A percentile compares a stretch with the other conserved stretches of the same genome.
These are phyloP conservation scores for Melinaea marsaeus DNA, from an alignment of 2,888 invertebrate species.

Conservation along the genomic window DNA sequence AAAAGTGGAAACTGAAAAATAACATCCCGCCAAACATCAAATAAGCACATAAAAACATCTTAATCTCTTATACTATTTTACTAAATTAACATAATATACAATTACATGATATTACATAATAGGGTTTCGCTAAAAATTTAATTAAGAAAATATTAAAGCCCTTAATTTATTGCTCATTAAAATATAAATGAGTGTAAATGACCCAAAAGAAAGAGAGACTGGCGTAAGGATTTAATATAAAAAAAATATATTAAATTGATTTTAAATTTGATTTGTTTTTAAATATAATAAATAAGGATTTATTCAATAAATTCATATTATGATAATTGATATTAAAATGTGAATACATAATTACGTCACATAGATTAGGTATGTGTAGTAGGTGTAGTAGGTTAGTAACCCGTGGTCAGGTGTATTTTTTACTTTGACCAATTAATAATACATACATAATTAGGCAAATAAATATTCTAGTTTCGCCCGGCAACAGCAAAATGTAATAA, in stretches of 20 bases:
- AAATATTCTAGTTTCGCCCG: no score
- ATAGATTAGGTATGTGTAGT: no score
- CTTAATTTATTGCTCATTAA: background rate
- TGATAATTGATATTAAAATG: no score
- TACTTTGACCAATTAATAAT: no score
- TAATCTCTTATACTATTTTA: background rate
- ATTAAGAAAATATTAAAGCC: background rate
- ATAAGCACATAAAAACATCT: background rate
- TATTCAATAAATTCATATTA: no score
- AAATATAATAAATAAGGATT: background rate
- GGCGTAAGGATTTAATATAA: background rate
- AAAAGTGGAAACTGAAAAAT: background rate
- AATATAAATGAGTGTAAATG: background rate
- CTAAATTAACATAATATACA: slow-evolving; percentile 1
- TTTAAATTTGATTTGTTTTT: background rate
- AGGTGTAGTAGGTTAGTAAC: no score
- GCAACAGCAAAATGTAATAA: no score
- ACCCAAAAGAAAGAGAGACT: background rate
- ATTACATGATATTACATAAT: background rate
- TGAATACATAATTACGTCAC: no score
- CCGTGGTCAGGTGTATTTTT: no score
- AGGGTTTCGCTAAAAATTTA: background rate
- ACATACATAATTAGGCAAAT: no score
- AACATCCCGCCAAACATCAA: background rate
- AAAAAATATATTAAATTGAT: background rate